Conservation (phyloP, 2,888 invertebrate species). For the Dryococelus australis region DNA sequence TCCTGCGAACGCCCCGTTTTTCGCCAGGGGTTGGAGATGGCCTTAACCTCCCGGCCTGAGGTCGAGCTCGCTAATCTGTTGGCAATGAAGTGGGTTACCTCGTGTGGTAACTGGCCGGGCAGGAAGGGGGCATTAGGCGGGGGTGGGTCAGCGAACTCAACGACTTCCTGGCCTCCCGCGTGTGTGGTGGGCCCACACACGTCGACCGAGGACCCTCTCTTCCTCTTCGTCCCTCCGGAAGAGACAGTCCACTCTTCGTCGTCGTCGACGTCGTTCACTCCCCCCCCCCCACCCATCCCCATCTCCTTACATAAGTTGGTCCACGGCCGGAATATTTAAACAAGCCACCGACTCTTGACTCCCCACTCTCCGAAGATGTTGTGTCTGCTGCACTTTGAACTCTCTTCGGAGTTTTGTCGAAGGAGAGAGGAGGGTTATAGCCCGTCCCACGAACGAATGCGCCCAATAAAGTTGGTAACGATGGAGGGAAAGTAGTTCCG, state of each 20-base stretch:
- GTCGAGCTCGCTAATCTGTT: neutral
- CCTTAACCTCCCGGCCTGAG: no score
- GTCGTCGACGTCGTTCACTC: no score
- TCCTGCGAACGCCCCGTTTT: no score
- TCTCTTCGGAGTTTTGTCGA: neutral
- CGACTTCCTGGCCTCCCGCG: neutral
- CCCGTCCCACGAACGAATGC: no score
- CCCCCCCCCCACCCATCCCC: no score
- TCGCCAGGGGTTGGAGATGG: no score
- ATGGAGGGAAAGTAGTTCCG: no score
- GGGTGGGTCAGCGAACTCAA: neutral
- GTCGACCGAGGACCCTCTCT: neutral
- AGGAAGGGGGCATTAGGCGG: neutral
- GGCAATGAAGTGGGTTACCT: neutral
- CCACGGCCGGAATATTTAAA: neutral
- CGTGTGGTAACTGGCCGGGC: no score
- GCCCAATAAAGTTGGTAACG: no score
- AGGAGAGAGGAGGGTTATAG: no score
- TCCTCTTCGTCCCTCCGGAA: neutral
- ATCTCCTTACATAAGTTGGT: no score
- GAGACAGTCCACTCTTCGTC: no score
- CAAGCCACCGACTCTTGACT: neutral
- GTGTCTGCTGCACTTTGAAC: constrained; percentile 1
- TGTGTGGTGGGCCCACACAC: neutral
- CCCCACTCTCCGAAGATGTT: neutral